Evolutionary conservation across 2,113 vertebrate species (phyloP), one percentile per base, ranked within the genome.

Genomic region (Mesitornis unicolor): DNA sequence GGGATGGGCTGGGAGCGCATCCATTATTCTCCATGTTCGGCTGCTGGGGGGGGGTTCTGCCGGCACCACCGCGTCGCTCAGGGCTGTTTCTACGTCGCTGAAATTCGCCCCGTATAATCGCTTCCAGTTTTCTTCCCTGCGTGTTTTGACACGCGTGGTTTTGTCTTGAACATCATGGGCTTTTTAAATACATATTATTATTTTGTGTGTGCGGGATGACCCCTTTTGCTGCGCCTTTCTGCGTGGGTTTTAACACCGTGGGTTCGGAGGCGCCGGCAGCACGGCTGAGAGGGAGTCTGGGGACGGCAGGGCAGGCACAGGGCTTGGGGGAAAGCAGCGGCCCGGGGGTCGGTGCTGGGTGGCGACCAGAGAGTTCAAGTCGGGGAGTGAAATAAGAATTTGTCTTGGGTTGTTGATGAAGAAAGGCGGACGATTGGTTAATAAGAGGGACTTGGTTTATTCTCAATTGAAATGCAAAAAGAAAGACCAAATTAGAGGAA

Each of bases 201-300:
- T n/a, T n/a, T n/a, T n/a, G n/a, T 26, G 21, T 9, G 45, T 53
- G 92, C 89, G 93, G 68, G 79, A 54, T 59, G 83, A 78, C 56
- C 29, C 63, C 86, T 91, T 84, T 81, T 48, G 88, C 90, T 57
- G 84, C 85, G 45, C 86, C 48, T 75, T 93, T 80, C 87, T 81
- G 83, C 61, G 31, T 7, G 89, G 79, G 68, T 93, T 97, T 97
- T 57, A 94, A 95, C 95, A 54, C 95, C 84, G 70, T 11, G 91
- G 50, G 53, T 93, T 93, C 42, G 90, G 90, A 82, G 28, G 90
- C 83, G 94, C 81, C 65, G 71, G 89, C 94, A 84, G 86, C 53
- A 68, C 26, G 73, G 84, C 89, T 54, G 57, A 74, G 84, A 89
- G n/a, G n/a, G n/a, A n/a, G n/a, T n/a, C 93, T 42, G 75, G 71